Percentiles rank a stretch among this genome's conserved stretches.
Conservation (phyloP, 2,113 vertebrate genomes). For the Gallinago paraguaiae region DNA sequence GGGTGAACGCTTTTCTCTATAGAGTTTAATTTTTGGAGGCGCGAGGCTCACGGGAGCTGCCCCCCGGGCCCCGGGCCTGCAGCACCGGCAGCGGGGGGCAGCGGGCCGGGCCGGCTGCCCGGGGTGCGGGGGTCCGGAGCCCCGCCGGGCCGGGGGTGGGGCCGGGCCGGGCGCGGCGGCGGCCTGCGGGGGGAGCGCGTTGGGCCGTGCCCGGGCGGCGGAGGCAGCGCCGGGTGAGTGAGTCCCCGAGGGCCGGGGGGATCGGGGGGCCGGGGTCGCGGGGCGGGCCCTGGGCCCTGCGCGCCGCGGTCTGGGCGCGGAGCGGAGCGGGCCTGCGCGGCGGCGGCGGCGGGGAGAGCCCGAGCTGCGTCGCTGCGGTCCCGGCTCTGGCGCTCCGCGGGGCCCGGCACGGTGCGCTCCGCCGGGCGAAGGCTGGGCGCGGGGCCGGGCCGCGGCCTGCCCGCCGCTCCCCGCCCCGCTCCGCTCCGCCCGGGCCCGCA, state of each 20-base stretch:
- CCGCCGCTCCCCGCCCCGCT: constrained; percentile 37
- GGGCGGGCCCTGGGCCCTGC: background rate
- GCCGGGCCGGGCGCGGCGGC: background rate
- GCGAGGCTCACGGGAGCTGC: too few species aligned
- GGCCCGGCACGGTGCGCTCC: constrained; percentile 12
- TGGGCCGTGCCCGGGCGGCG: background rate
- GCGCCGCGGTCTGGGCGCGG: background rate
- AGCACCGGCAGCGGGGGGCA: fast-evolving
- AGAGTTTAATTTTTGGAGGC: fast-evolving
- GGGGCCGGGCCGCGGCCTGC: constrained; percentile 23
- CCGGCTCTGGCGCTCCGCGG: background rate
- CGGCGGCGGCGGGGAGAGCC: background rate
- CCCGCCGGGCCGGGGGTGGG: background rate
- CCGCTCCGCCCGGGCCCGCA: background rate
- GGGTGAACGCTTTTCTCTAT: fast-evolving
- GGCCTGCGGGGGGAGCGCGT: background rate
- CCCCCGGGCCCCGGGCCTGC: background rate
- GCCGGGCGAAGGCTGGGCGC: constrained; percentile 9
- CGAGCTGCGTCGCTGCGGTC: background rate
- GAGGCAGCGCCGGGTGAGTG: background rate
- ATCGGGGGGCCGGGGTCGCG: background rate
- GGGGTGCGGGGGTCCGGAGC: background rate
- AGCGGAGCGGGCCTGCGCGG: background rate
- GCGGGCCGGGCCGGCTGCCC: too few species aligned
- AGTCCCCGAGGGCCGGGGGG: background rate